Evolutionary conservation across 2,113 vertebrate species (phyloP).

Genomic region (Cynocephalus volans): DNA sequence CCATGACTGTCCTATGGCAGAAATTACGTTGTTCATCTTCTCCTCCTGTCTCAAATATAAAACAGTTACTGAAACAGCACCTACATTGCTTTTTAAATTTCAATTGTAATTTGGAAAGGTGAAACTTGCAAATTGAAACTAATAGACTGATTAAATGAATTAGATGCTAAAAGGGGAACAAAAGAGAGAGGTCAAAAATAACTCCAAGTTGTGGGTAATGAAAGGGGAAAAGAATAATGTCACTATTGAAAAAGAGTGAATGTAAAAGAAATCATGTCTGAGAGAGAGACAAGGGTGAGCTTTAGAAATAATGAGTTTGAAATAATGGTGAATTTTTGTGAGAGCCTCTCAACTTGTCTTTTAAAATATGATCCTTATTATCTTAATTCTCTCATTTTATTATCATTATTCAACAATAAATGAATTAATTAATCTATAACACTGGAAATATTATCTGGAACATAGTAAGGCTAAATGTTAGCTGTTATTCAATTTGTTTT

Average conservation of each 20-base stretch:
- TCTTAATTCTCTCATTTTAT: not conserved
- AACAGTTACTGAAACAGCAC: not conserved
- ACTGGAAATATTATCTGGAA: conserved; percentile 17
- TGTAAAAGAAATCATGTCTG: not conserved
- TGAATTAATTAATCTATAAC: not conserved
- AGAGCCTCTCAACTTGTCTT: not conserved
- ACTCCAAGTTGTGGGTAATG: not conserved
- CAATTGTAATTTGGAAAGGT: conserved; percentile 47
- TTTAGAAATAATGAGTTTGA: not conserved
- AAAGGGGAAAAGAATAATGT: not conserved
- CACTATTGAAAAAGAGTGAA: not conserved
- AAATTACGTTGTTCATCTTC: not conserved
- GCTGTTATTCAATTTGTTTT: not conserved
- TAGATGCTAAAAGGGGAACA: conserved; percentile 52
- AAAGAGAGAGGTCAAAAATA: conserved; percentile 53
- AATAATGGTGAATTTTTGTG: not conserved
- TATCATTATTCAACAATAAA: not conserved
- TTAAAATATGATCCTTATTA: conserved; percentile 21
- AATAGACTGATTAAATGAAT: conserved; percentile 62
- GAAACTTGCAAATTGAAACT: conserved; percentile 59
- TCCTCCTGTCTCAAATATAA: not conserved
- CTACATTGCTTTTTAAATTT: conserved; percentile 33
- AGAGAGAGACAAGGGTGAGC: not conserved
- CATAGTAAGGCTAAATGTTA: not conserved
- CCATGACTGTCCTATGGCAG: not conserved